phyloP scores from a whole-genome alignment of 2,113 vertebrate species.

The Typhlomys cinereus region DNA sequence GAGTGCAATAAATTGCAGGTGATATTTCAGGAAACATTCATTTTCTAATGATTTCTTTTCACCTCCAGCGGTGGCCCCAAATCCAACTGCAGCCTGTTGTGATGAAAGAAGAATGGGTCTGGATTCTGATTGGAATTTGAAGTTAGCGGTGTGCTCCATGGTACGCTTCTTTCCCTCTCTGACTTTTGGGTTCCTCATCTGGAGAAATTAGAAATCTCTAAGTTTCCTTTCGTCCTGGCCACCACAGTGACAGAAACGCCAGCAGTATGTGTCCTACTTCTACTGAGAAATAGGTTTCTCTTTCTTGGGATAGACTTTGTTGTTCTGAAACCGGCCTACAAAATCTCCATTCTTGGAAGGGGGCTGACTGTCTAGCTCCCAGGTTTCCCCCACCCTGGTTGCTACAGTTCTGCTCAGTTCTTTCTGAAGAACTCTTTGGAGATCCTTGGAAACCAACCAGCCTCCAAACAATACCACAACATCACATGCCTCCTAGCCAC shows the following conservation, averaged over 20 bases:
- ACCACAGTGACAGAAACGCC: background rate
- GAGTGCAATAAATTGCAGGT: conserved; percentile 80
- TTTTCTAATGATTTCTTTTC: conserved; percentile 81
- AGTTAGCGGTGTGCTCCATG: background rate
- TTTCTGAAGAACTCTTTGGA: conserved; percentile 59
- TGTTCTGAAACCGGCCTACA: conserved; percentile 63
- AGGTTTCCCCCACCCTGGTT: conserved; percentile 68
- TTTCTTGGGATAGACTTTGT: conserved; percentile 59
- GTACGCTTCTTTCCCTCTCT: conserved; percentile 2
- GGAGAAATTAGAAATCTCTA: background rate
- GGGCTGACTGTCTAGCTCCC: background rate
- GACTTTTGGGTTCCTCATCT: background rate
- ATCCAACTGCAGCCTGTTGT: conserved; percentile 53
- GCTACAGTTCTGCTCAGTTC: background rate
- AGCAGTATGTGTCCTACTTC: background rate
- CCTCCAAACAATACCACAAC: background rate
- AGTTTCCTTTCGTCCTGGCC: conserved; percentile 11
- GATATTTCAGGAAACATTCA: conserved; percentile 83
- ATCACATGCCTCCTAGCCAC: background rate
- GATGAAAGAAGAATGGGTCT: conserved; percentile 53
- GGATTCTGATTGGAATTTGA: background rate
- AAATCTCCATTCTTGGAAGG: conserved; percentile 67
- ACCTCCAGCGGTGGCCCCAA: conserved; percentile 62
- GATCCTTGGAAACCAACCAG: conserved; percentile 37
- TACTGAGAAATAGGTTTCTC: conserved; percentile 59